Conservation (phyloP, 2,113 vertebrate species). For the Sinocyclocheilus anshuiensis region DNA sequence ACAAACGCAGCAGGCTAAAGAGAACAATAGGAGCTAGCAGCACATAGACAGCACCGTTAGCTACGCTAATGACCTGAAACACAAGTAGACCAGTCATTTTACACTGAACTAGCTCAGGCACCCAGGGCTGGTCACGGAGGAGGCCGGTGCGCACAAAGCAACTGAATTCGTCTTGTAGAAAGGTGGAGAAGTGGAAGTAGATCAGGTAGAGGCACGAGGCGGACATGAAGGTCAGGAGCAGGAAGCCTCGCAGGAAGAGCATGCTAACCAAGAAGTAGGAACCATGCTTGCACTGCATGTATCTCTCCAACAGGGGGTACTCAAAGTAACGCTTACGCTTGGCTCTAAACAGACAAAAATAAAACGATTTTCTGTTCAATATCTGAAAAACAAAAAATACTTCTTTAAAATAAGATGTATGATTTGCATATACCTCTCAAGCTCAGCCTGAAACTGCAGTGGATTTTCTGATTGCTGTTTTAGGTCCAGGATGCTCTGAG, state of each 20-base stretch:
- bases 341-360: slow-evolving; percentile 75
- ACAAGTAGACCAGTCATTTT: slow-evolving; percentile 86
- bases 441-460: slow-evolving; percentile 85
- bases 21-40: slow-evolving; percentile 83
- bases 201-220: slow-evolving; percentile 89
- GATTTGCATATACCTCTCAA: slow-evolving; percentile 77
- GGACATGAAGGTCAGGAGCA: slow-evolving; percentile 85
- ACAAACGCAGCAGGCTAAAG: slow-evolving; percentile 87
- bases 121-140: slow-evolving; percentile 77
- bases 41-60: slow-evolving; percentile 80
- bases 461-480: slow-evolving; percentile 79
- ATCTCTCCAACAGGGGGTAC: slow-evolving; percentile 92
- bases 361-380: not conserved
- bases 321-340: slow-evolving; percentile 93
- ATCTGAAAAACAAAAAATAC: not conserved
- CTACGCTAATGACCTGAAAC: slow-evolving; percentile 89
- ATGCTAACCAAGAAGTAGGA: slow-evolving; percentile 85
- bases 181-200: slow-evolving; percentile 88
- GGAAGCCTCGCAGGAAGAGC: slow-evolving; percentile 87
- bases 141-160: slow-evolving; percentile 86
- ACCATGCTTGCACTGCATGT: slow-evolving; percentile 88
- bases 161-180: slow-evolving; percentile 92
- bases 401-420: not conserved
- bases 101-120: slow-evolving; percentile 83
- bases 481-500: slow-evolving; percentile 89